Evolutionary conservation across 2,113 vertebrate genomes (phyloP).

Genomic region (Sitta europaea): DNA sequence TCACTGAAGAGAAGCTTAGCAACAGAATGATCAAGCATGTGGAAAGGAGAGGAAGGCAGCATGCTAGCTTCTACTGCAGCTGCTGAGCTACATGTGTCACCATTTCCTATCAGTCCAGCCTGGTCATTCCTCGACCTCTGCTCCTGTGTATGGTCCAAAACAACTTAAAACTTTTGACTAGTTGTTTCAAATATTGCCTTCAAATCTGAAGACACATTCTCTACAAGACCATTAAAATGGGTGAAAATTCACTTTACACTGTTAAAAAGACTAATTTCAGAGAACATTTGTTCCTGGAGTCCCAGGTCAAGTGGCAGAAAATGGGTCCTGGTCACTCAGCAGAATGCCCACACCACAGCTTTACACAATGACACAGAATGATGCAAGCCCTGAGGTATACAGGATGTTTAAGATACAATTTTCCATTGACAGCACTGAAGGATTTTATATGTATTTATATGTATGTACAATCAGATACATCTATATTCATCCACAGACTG

Average conservation of each 20-base stretch:
- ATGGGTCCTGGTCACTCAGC: background rate
- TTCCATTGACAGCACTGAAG: background rate
- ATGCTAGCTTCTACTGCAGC: background rate
- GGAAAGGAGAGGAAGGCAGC: background rate
- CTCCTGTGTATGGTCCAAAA: background rate
- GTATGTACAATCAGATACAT: background rate
- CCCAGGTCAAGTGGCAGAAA: background rate
- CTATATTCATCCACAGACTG: background rate
- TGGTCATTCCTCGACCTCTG: rapidly evolving
- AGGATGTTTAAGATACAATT: background rate
- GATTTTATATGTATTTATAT: background rate
- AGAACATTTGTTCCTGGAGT: background rate
- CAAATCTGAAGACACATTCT: background rate
- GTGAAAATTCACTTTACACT: background rate
- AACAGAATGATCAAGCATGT: background rate
- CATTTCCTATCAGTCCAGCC: background rate
- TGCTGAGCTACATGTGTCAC: background rate
- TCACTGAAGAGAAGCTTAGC: background rate
- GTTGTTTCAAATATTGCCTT: background rate
- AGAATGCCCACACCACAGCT: background rate
- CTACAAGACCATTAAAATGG: background rate
- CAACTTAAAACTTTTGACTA: background rate
- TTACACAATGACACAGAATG: background rate
- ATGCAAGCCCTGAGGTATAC: background rate
- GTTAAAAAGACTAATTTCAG: background rate